Base-by-base conservation (phyloP, 2,797 vertebrate genomes). In the Epinephelus awoara region DNA sequence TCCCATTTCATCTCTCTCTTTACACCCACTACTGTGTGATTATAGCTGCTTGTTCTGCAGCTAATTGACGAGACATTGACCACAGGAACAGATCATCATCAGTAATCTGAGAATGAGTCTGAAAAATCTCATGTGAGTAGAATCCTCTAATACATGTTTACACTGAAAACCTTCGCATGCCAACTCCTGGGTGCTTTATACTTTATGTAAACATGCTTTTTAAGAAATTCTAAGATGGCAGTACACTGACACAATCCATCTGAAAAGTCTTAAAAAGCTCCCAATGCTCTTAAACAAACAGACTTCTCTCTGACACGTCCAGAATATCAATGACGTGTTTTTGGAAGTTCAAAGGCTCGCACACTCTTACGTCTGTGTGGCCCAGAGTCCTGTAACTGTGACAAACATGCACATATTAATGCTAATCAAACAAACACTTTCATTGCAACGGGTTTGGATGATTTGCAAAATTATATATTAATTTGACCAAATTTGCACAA, bases 291-390 rank as follows among this genome's bases (percentile, higher is more conserved):
- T 19, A 51, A 80, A 69, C 44, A 64, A 70, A 72, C 55, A 76
- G 65, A 62, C 21, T 13, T 3, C 7, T 64, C 67, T 72, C 52
- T 21, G 40, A 47, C 52, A 42, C 18, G 67, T 40, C 8, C 68
- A 64, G 82, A 85, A 89, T 85, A 78, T 4, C 34, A 85, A 89
- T 38, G 6, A 21, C 13, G 2, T 54, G 56, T 46, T 72, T 80
- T 56, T 17, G 9, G 7, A 38, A 75, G 59, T 83, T 88, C 70
- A 85, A 87, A 87, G 70, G 2, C 13, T 50, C 5, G 2, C 27
- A 34, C 34, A 9, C 49, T 61, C 0, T 51, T 62, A 69, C 25
- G 50, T 77, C 64, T 52, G 54, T 12, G 62, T 23, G 63, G 42
- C 66, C 51, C 57, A 8, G 3, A 70, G 71, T 52, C 61, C 50